phyloP scores from a whole-genome alignment of 2,113 vertebrate species.

The Camelus bactrianus region DNA sequence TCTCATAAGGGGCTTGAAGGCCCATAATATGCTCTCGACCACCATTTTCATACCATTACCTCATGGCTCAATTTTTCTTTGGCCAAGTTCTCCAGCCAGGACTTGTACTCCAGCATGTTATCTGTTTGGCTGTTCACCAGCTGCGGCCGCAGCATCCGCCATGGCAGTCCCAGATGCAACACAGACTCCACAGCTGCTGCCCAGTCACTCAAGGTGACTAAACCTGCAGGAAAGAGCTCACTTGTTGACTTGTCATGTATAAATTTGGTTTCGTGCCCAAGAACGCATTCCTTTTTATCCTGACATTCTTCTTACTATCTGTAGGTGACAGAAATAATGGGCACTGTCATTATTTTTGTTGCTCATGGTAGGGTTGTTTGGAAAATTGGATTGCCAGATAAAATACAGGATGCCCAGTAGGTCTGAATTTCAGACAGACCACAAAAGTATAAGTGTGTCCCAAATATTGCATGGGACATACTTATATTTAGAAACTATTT shows the following conservation, averaged over 20 bases:
- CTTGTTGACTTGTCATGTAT: neutral
- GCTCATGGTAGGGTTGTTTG: neutral
- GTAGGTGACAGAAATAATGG: neutral
- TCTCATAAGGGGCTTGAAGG: neutral
- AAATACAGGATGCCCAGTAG: neutral
- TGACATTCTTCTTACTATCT: neutral
- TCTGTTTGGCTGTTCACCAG: conserved; percentile 67
- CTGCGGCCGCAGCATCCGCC: conserved; percentile 94
- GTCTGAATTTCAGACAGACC: neutral
- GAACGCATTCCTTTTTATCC: neutral
- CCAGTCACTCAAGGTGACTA: conserved; percentile 90
- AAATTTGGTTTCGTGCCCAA: neutral
- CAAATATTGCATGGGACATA: neutral
- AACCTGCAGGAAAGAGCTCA: conserved; percentile 70
- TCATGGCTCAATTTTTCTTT: conserved; percentile 83
- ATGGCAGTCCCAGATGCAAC: conserved; percentile 92
- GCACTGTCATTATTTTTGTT: neutral
- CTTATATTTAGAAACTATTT: neutral
- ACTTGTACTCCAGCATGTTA: conserved; percentile 82
- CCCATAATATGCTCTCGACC: fast-evolving
- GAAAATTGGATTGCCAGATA: neutral
- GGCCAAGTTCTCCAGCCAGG: conserved; percentile 86
- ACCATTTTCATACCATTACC: conserved; percentile 69
- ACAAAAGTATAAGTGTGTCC: neutral
- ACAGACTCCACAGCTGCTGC: conserved; percentile 90